These are phyloP conservation scores for Muschampia plurimacula DNA, from an alignment of 2,888 invertebrate genomes.

Conservation along the genomic window DNA sequence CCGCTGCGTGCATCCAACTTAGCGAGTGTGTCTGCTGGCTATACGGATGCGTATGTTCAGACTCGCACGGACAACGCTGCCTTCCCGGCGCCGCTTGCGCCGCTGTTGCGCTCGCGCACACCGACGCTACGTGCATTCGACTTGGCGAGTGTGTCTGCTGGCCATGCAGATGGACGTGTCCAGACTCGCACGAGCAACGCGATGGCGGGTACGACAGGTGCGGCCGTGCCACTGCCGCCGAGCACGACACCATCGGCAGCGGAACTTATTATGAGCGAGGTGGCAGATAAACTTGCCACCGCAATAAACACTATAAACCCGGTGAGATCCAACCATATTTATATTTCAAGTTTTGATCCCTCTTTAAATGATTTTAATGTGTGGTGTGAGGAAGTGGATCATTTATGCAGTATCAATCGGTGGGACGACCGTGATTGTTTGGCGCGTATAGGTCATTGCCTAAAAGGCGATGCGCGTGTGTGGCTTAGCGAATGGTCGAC, in stretches of 20 bases:
- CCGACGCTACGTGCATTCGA: not conserved
- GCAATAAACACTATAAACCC: conserved; percentile 1
- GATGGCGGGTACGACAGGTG: no score
- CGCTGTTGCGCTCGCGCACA: not conserved
- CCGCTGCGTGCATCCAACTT: not conserved
- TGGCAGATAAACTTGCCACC: not conserved
- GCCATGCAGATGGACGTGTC: not conserved
- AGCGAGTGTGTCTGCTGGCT: not conserved
- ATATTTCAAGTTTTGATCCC: not conserved
- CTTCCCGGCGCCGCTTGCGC: not conserved
- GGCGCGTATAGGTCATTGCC: not conserved
- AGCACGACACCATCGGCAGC: not conserved
- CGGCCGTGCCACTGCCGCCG: not conserved
- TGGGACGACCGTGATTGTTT: conserved; percentile 1
- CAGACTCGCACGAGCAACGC: not conserved
- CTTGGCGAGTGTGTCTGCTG: not conserved
- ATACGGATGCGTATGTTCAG: no score
- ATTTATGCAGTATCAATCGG: not conserved
- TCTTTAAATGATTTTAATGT: conserved; percentile 1
- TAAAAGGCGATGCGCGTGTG: not conserved
- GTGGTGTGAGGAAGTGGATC: conserved; percentile 1
- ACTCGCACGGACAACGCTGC: not conserved
- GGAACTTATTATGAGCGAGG: not conserved
- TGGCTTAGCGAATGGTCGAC: not conserved
- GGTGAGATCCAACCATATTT: conserved; percentile 4